Conservation (phyloP, 2,113 vertebrate genomes). For the Aleadryas rufinucha region DNA sequence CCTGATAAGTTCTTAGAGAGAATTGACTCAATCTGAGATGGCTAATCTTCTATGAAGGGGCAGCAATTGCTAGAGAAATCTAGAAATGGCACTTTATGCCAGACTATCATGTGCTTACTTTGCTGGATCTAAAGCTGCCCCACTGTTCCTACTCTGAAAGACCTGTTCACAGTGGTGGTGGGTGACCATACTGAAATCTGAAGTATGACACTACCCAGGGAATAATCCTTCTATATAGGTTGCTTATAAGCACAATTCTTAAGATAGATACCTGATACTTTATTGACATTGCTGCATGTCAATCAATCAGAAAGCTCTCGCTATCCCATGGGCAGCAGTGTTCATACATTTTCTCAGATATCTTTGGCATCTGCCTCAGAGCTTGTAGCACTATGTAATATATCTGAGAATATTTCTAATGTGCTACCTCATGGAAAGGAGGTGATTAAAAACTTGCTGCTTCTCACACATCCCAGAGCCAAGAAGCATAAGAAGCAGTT, state of each 20-base stretch:
- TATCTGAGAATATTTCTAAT: background rate
- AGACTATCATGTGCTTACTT: background rate
- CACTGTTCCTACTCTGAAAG: background rate
- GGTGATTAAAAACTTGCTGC: background rate
- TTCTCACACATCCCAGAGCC: background rate
- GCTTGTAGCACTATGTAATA: no score
- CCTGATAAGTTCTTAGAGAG: background rate
- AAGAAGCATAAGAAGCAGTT: background rate
- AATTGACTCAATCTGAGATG: background rate
- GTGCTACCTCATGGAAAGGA: background rate
- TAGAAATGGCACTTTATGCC: background rate
- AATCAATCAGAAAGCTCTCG: background rate
- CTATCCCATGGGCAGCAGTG: background rate
- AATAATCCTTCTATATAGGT: background rate
- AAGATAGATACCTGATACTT: background rate
- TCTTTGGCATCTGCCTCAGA: background rate
- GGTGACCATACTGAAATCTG: background rate
- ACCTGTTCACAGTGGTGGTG: background rate
- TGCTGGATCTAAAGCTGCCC: background rate
- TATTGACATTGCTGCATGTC: fast-evolving
- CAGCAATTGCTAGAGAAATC: background rate
- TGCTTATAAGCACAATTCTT: background rate
- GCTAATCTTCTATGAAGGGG: background rate
- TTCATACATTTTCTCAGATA: background rate
- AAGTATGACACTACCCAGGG: background rate